These are phyloP conservation scores for Tribolium castaneum DNA, from an alignment of 1,140 invertebrate genomes.

Conservation along the genomic window DNA sequence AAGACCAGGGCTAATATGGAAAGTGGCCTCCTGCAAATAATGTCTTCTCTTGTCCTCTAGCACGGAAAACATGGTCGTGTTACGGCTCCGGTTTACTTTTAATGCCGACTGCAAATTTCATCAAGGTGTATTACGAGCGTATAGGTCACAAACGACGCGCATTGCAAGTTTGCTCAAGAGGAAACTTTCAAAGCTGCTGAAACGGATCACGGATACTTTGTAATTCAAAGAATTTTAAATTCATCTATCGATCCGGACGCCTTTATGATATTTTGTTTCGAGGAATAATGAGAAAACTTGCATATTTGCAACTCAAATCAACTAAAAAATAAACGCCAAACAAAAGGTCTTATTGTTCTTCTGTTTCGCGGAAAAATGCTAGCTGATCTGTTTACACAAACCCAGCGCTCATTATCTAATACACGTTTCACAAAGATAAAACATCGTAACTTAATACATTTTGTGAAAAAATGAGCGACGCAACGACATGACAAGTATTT, in stretches of 20 bases:
- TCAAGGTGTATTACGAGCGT: neutral
- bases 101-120: neutral
- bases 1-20: slow-evolving; percentile 29
- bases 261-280: neutral
- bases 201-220: neutral
- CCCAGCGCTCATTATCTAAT: no score
- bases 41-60: neutral
- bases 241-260: neutral
- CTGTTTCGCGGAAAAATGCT: no score
- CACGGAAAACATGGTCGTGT: slow-evolving; percentile 1
- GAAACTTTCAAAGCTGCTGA: neutral
- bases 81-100: neutral
- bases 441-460: no score
- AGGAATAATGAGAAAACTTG: neutral
- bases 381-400: no score
- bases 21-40: slow-evolving; percentile 25
- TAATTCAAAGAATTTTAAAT: neutral
- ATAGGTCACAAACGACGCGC: neutral
- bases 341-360: no score
- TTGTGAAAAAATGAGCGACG: no score
- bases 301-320: neutral
- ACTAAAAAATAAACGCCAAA: no score
- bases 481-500: no score
- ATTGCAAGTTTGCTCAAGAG: neutral
- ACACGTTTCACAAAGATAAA: no score